Percentiles rank a stretch among this genome's conserved stretches.
phyloP scores from a whole-genome alignment of 1,140 invertebrate species.

The Chironomus tepperi region DNA sequence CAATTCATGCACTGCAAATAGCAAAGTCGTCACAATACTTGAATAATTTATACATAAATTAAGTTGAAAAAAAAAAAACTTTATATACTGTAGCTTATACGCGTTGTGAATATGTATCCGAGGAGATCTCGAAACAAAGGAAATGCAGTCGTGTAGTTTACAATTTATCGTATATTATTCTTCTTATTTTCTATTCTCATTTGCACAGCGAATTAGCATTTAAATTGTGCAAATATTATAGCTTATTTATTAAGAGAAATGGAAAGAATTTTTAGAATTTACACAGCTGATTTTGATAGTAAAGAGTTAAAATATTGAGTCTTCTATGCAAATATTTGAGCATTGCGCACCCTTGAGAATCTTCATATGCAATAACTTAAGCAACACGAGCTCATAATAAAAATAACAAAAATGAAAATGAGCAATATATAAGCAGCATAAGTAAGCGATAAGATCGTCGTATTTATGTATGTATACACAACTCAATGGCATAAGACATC shows the following conservation, averaged over 20 bases:
- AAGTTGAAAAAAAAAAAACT: too few species aligned
- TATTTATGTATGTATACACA: background rate
- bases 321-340: background rate
- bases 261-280: background rate
- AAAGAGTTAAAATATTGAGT: background rate
- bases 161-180: background rate
- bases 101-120: too few species aligned
- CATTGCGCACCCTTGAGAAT: background rate
- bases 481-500: background rate
- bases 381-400: background rate
- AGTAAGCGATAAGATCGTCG: too few species aligned
- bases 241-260: background rate
- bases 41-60: too few species aligned
- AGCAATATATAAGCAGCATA: too few species aligned
- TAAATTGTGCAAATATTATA: constrained; percentile 9
- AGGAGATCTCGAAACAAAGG: too few species aligned
- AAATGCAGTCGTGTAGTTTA: too few species aligned
- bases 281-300: background rate
- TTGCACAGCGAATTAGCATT: background rate
- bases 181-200: constrained; percentile 7
- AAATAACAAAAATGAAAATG: background rate
- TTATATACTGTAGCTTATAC: too few species aligned
- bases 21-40: too few species aligned
- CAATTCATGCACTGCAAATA: too few species aligned
- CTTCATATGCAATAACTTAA: background rate